Conservation (phyloP, 2,113 vertebrate species). For the Oryzias melastigma region DNA sequence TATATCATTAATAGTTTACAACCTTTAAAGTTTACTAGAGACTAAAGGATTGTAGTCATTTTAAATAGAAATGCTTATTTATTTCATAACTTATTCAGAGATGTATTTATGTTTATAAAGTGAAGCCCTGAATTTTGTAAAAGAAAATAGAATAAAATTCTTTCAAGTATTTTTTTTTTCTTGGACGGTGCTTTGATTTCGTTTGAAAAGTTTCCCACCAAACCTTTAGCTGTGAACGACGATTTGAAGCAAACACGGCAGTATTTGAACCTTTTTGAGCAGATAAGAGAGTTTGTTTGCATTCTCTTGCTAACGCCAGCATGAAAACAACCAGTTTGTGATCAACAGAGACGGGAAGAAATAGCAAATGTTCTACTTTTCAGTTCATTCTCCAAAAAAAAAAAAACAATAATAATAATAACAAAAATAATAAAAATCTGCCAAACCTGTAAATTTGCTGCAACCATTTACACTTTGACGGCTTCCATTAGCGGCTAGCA, state of each 20-base stretch:
- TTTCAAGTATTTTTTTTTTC: conserved; percentile 3
- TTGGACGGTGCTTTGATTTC: conserved; percentile 6
- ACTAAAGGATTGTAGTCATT: conserved; percentile 15
- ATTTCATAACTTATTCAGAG: conserved; percentile 74
- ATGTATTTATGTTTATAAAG: conserved; percentile 66
- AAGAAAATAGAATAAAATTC: conserved; percentile 46
- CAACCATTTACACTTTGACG: no score
- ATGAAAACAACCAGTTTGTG: no score
- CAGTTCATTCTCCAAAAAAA: no score
- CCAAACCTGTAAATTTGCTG: no score
- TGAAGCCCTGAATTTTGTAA: conserved; percentile 15
- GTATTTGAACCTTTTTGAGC: no score
- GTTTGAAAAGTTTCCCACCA: background rate
- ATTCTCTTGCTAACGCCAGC: no score
- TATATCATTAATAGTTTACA: conserved; percentile 18
- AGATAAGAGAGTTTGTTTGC: no score
- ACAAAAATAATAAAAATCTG: no score
- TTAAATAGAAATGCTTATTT: conserved; percentile 47
- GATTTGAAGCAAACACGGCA: background rate
- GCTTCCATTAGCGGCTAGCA: no score
- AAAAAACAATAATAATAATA: no score
- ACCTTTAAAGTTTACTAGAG: conserved; percentile 39
- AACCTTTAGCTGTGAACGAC: background rate
- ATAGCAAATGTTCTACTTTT: no score
- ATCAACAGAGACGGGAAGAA: no score